Base-by-base conservation (phyloP, 2,113 vertebrate species). In the Nettapus auritus region DNA sequence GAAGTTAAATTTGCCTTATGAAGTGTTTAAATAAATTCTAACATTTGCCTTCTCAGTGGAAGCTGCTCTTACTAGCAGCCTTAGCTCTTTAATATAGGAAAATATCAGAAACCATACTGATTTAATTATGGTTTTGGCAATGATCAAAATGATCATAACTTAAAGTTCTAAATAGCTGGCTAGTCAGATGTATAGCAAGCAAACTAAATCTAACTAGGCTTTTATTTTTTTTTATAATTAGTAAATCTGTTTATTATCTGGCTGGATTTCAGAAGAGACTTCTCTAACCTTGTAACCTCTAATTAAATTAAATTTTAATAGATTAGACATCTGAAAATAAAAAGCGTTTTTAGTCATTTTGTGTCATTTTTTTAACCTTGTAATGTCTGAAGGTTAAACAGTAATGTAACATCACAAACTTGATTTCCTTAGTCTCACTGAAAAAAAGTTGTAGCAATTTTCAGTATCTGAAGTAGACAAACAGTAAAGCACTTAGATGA, bases 51-150 rank as follows among this genome's bases (percentile, higher is more conserved):
- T 88, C 2, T 23, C 8, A 8, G 2, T 14, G 10, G 63, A 81
- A 40, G 14, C 25, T 85, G 5, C 34, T 82, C 60, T 55, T 78
- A 59, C 20, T 62, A 67, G 16, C 34, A 57, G 21, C 55, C 50
- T 57, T 77, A 81, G 55, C 36, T 28, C 19, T 74, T 83, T 44
- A 59, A 15, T 63, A 50, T 3, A 59, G 25, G 40, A 52, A 81
- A 59, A 77, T 82, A 20, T 87, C 86, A 90, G 74, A 89, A 93
- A 76, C 66, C 66, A 85, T 69, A 53, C 48, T 82, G 91, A 94
- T 89, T 84, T 94, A 78, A 90, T 94, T 96, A 78, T 50, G 77
- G 11, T n/a, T 92, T 94, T 93, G 91, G 64, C 64, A 86, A 6
- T 62, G 52, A 88, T 78, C 31, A 75, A 62, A 92, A 76, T 40